Evolutionary conservation across 2,888 invertebrate genomes (phyloP), one percentile per base, ranked within the genome.

Genomic region (Stegophylla sp.): DNA sequence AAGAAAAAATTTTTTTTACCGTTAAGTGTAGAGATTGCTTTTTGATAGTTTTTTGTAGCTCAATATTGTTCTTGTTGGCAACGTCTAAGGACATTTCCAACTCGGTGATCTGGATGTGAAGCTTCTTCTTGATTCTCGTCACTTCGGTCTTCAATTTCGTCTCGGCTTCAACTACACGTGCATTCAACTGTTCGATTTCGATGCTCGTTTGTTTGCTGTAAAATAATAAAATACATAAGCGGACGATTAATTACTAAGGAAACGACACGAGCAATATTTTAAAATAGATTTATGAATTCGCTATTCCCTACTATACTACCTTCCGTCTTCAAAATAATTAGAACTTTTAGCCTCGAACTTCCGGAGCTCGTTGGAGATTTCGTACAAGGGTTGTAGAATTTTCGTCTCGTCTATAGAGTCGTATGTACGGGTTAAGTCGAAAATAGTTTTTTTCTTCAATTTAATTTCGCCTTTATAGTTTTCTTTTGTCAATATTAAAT

Each of bases 101-200:
- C 88, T 98, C 97, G 85, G 97, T 97, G 88, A 98, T 97, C 86
- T 96, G 96, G 87, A 97, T 94, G 89, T 97, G 97, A 87, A 97
- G 90, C 94, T 98, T 98, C 96, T 98, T 98, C 93, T 97, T 97
- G 90, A 98, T 94, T 89, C 97, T 95, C 84, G 92, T 91, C 82
- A 98, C 95, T 88, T 98, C 97, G 86, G 96, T 93, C 91, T 97
- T 97, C 88, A 98, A 90, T 88, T 92, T 95, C 85, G 95, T 96
- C 89, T 98, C 97, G 84, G 97, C 96, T 87, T 98, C 97, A 83
- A 96, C 94, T 85, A 98, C 94, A 85, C 97, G 96, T 85, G 96
- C 94, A 87, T 90, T 95, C 88, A 97, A 90, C 88, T 96, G 95
- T 89, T 97, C 97, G 87, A 98, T 96, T 90, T 98, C 97, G 88